Conservation (phyloP, 2,797 vertebrate genomes). For the Danionella dracula region DNA sequence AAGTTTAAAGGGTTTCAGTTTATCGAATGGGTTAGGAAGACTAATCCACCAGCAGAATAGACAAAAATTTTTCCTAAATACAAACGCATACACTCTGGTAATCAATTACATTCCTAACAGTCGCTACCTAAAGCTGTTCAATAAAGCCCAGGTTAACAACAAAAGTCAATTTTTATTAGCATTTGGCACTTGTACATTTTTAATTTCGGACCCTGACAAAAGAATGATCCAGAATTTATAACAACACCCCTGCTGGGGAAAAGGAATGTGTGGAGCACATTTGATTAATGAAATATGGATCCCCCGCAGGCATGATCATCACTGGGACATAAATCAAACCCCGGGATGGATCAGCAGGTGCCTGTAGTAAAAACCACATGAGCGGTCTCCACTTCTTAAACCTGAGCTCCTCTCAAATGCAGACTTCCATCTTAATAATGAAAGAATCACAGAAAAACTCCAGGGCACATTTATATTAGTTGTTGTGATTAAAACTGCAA, state of each 20-base stretch:
- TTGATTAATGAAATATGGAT: constrained; percentile 44
- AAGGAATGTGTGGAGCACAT: constrained; percentile 24
- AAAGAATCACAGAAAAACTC: neutral
- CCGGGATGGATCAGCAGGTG: constrained; percentile 1
- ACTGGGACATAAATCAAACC: constrained; percentile 29
- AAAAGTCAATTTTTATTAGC: neutral
- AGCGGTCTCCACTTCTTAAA: neutral
- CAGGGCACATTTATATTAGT: constrained; percentile 6
- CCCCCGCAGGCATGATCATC: constrained; percentile 30
- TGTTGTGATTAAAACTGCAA: constrained; percentile 5
- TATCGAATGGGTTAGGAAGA: no score
- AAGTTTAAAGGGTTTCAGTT: no score
- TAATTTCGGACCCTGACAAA: neutral
- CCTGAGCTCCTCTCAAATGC: neutral
- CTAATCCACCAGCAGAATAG: no score
- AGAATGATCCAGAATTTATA: constrained; percentile 2
- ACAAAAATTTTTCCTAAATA: no score
- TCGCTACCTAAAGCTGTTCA: no score
- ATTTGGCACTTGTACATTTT: neutral
- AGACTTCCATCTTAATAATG: constrained; percentile 5
- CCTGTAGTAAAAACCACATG: constrained; percentile 1
- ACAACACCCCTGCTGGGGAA: constrained; percentile 1
- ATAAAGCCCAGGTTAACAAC: no score
- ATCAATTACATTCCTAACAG: no score
- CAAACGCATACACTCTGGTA: no score